phyloP scores from a whole-genome alignment of 2,888 invertebrate species.

The Sialis lutaria region DNA sequence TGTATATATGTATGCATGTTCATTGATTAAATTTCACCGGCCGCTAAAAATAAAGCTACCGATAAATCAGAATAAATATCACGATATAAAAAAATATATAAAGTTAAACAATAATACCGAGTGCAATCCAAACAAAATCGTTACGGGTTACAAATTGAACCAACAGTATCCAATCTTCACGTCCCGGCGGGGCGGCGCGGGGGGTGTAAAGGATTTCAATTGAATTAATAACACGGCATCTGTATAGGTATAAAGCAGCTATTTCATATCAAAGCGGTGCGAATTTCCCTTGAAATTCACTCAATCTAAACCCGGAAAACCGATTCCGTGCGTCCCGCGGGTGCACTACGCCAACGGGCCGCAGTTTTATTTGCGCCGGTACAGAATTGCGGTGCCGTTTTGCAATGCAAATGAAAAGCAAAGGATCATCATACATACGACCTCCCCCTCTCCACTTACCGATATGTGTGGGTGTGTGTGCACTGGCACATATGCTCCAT shows the following conservation, averaged over 20 bases:
- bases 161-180: neutral
- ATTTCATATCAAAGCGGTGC: constrained; percentile 1
- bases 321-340: constrained; percentile 19
- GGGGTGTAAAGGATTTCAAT: constrained; percentile 1
- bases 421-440: constrained; percentile 25
- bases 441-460: constrained; percentile 9
- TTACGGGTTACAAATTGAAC: no score
- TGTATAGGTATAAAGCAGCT: neutral
- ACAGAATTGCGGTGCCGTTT: constrained; percentile 24
- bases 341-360: constrained; percentile 18
- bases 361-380: constrained; percentile 23
- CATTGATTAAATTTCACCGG: no score
- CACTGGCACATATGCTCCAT: no score
- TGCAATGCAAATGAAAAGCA: constrained; percentile 29
- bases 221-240: constrained; percentile 1
- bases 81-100: no score
- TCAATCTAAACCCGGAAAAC: constrained; percentile 28
- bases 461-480: no score
- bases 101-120: no score
- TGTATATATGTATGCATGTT: no score
- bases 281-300: constrained; percentile 19
- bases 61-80: no score
- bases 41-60: no score
- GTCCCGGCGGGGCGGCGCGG: neutral
- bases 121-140: no score